Evolutionary conservation across 2,888 invertebrate genomes (phyloP), one percentile per base, ranked within the genome.

Genomic region (Caenorhabditis drosophilae): DNA sequence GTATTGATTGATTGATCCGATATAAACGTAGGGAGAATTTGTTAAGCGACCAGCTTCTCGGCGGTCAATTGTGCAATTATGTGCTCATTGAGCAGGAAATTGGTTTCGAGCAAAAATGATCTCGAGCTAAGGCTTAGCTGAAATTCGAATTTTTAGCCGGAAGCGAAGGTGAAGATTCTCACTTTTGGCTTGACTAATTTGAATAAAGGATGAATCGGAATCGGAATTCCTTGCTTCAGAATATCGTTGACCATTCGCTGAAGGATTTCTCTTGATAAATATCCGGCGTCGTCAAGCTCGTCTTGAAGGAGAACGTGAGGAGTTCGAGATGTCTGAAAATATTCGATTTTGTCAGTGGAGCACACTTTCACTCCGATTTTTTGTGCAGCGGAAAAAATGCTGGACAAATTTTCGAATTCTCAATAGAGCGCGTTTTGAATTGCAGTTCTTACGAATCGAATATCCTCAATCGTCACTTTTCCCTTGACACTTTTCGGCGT

Each of bases 201-300:
- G 72, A 82, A 78, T 7, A 81, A 73, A 11, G 81, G 81, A 63
- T 81, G 82, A 15, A 82, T 75, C 16, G 81, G 81, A 57, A 82
- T 82, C 31, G 80, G 77, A 48, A 82, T 77, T 11, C 81, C 81
- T 51, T 81, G 79, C 38, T 72, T 71, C 18, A 81, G 67, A 52
- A 81, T 77, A 47, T 81, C 81, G 57, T 81, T 81, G 16, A 80
- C 71, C 72, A 73, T 73, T 62, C 67, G 22, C 41, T 71, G 70
- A 12, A 81, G 67, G 23, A 81, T 82, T 60, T 81, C 81, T 34
- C 79, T 70, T 1, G 79, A 72, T 23, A 81, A 50, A 45, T 81
- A 74, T 6, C 77, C 79, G 22, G 81, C 80, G 50, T 79, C 76
- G 48, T 81, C 82, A 44, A 81, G 66, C 50, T 81, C 81, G 7